Base-by-base conservation (phyloP, 2,888 invertebrate genomes). In the Trypoxylon attenuatum region DNA sequence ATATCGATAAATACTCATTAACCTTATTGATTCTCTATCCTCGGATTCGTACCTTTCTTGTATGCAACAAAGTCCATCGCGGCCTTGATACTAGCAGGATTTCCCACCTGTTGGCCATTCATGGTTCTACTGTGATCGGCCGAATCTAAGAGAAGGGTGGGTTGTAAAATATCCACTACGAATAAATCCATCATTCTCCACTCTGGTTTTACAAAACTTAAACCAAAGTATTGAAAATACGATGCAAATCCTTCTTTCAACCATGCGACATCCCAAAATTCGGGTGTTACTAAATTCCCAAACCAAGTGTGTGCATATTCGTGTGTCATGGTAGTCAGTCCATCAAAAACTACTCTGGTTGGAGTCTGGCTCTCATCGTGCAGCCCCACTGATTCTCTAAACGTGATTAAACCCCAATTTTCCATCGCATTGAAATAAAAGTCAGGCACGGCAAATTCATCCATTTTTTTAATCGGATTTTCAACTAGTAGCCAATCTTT, bases 321-420 rank as follows among this genome's bases (percentile, higher is more conserved):
- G 73, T 90, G 90, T 1, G 88, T 84, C 23, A 90, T 87, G 1
- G 82, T 81, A 3, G 75, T 76, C 0, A 80, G 43, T 21, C 74
- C 74, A 0, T 51, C 18, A 16, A 73, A 21, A 13, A 72, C 47
- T 6, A 54, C 46, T 13, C 13, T 46, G 0, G 70, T 72, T 10
- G 79, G 75, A 0, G 79, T 78, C 0, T 55, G 23, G 0, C 43
- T 58, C 8, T 52, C 15, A 4, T 69, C 62, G 54, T 68, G 58
- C 13, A 81, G 53, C 2, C 78, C 54, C 6, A 67, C 70, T 0
- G 80, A 72, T 22, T 83, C 82, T 6, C 91, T 90, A 87, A 92
- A 95, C 1, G 94, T 94, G 51, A 95, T 92, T 60, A 97, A 86
- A 2, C 96, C 97, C 96, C 96, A 97, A 82, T 97, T 97, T 84